Conservation (phyloP, 2,797 vertebrate genomes). For the Hoplostethus mediterraneus region DNA sequence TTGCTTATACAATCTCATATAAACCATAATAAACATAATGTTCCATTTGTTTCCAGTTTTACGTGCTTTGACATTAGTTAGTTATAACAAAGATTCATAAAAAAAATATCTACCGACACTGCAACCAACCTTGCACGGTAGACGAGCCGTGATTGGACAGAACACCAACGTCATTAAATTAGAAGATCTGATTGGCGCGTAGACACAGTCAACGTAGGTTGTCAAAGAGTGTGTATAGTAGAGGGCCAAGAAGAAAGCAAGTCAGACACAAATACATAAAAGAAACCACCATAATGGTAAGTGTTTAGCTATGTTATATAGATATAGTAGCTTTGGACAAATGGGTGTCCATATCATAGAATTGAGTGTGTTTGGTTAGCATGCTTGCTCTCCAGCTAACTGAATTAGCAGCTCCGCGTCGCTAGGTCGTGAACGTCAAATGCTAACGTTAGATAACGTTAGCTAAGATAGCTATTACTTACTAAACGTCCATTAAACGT, state of each 20-base stretch:
- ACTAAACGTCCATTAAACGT: neutral
- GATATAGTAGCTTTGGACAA: neutral
- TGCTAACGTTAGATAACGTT: slow-evolving; percentile 15
- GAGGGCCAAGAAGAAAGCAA: neutral
- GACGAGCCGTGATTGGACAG: neutral
- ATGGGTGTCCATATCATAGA: neutral
- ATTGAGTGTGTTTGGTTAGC: too few relatives aligned
- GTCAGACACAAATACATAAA: neutral
- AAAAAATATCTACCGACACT: too few relatives aligned
- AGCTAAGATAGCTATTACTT: slow-evolving; percentile 20
- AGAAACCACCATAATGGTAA: slow-evolving; percentile 57
- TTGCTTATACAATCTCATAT: too few relatives aligned
- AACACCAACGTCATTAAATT: neutral
- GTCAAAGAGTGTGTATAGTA: slow-evolving; percentile 26
- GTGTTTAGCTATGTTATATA: slow-evolving; percentile 5
- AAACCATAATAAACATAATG: too few relatives aligned
- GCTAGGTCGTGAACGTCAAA: neutral
- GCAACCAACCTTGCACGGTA: neutral
- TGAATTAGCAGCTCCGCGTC: neutral
- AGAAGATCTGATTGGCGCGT: neutral
- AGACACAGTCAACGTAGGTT: neutral
- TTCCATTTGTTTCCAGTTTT: too few relatives aligned
- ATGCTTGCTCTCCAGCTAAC: neutral
- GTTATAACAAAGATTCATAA: too few relatives aligned
- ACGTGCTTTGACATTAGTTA: too few relatives aligned